Evolutionary conservation across 64 coral and sea anemone species (phyloP).

Genomic region (Anthopleura sola): DNA sequence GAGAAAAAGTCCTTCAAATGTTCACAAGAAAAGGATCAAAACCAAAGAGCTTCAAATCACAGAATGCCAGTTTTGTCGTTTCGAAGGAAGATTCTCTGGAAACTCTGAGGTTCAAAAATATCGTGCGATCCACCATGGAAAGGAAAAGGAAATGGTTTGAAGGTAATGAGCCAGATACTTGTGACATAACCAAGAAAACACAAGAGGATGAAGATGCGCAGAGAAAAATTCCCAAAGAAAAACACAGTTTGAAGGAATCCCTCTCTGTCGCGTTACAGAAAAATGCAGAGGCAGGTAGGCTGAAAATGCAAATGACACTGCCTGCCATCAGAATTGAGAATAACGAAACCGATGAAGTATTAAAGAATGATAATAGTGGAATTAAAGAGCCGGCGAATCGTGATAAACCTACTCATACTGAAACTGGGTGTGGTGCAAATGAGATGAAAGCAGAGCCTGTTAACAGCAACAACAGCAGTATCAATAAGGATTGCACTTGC

Average conservation of each 20-base stretch:
- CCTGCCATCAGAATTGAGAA: neutral
- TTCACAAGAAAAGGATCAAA: neutral
- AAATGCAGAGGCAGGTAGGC: neutral
- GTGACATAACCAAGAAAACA: neutral
- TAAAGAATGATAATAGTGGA: neutral
- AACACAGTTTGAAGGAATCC: neutral
- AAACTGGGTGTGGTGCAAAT: neutral
- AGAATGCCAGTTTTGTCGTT: neutral
- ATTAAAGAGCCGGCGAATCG: neutral
- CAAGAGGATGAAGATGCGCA: neutral
- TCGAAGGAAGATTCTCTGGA: slow-evolving; percentile 19
- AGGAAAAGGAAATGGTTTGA: slow-evolving; percentile 29
- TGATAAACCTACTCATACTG: neutral
- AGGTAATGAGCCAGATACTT: neutral
- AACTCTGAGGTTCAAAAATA: slow-evolving; percentile 3
- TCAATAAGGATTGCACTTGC: neutral
- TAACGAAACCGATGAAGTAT: neutral
- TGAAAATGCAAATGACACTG: neutral
- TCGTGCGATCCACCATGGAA: slow-evolving; percentile 11
- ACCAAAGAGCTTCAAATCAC: neutral
- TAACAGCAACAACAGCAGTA: neutral
- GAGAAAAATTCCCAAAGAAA: neutral
- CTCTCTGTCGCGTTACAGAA: neutral
- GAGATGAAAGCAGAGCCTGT: neutral
- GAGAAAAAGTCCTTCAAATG: neutral